Conservation (phyloP, 2,888 invertebrate genomes). For the Orchestes rusci region DNA sequence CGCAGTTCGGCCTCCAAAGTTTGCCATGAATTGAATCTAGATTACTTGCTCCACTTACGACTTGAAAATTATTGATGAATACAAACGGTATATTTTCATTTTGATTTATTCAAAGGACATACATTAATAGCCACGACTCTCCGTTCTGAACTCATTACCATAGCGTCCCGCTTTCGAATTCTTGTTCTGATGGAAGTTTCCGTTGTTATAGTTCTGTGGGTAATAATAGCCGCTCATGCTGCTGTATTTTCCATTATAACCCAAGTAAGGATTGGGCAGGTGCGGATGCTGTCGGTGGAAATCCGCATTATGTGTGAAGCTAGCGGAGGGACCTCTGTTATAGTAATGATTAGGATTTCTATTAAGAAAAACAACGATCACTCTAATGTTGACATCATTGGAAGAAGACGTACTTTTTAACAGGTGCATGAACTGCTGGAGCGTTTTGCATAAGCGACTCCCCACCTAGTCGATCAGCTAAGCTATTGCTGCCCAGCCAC, state of each 20-base stretch:
- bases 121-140: too few relatives aligned
- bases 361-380: too few relatives aligned
- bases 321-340: conserved; percentile 4
- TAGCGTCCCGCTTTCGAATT: conserved; percentile 3
- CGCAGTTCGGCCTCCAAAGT: too few relatives aligned
- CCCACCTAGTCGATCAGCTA: conserved; percentile 14
- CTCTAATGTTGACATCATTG: too few relatives aligned
- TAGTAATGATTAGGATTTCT: too few relatives aligned
- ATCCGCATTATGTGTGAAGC: conserved; percentile 12
- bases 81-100: too few relatives aligned
- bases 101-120: too few relatives aligned
- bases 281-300: conserved; percentile 26
- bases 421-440: conserved; percentile 14
- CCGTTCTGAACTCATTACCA: conserved; percentile 5
- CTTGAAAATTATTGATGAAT: not conserved
- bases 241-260: conserved; percentile 16
- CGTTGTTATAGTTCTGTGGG: conserved; percentile 7
- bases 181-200: conserved; percentile 1
- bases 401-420: too few relatives aligned
- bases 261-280: conserved; percentile 26
- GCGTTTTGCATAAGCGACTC: conserved; percentile 2
- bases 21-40: too few relatives aligned
- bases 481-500: conserved; percentile 28
- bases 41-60: too few relatives aligned
- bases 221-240: conserved; percentile 10